Evolutionary conservation across 2,888 invertebrate genomes (phyloP).

Genomic region (Conistra vaccinii): DNA sequence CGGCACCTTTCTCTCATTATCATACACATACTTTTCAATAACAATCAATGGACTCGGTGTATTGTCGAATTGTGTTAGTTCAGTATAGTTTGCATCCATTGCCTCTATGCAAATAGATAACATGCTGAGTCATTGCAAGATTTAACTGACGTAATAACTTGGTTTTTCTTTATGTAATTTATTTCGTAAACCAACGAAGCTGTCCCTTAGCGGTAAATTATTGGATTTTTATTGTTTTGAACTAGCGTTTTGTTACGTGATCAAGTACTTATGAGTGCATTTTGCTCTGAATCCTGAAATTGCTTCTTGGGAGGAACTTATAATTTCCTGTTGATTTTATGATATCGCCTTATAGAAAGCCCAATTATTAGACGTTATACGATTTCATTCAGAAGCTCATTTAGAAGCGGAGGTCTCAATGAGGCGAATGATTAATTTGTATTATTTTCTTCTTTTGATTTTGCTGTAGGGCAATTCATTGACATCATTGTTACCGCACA

Average conservation of each 20-base stretch:
- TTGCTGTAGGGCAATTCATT: slow-evolving; percentile 52
- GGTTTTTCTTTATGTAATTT: slow-evolving; percentile 36
- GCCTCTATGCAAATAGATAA: slow-evolving; percentile 24
- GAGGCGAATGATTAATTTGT: slow-evolving; percentile 51
- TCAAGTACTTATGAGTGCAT: background rate
- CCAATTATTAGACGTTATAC: slow-evolving; percentile 6
- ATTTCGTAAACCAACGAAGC: slow-evolving; percentile 17
- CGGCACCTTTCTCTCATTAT: slow-evolving; percentile 47
- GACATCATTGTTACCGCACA: slow-evolving; percentile 43
- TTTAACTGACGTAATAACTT: slow-evolving; percentile 16
- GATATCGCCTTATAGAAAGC: slow-evolving; percentile 2
- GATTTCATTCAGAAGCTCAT: no score
- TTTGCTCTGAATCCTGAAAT: background rate
- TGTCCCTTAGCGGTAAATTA: slow-evolving; percentile 6
- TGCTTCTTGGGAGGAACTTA: background rate
- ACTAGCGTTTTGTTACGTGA: background rate
- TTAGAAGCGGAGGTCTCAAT: slow-evolving; percentile 18
- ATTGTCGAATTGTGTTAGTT: slow-evolving; percentile 23
- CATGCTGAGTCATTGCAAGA: slow-evolving; percentile 8
- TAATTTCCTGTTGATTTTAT: background rate
- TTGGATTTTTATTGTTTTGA: background rate
- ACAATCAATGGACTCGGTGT: slow-evolving; percentile 19
- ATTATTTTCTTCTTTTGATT: slow-evolving; percentile 41
- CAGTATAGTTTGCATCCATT: slow-evolving; percentile 5
- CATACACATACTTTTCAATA: slow-evolving; percentile 6